These are phyloP conservation scores for Tragelaphus buxtoni DNA, from an alignment of 2,113 vertebrate species.

Conservation along the genomic window DNA sequence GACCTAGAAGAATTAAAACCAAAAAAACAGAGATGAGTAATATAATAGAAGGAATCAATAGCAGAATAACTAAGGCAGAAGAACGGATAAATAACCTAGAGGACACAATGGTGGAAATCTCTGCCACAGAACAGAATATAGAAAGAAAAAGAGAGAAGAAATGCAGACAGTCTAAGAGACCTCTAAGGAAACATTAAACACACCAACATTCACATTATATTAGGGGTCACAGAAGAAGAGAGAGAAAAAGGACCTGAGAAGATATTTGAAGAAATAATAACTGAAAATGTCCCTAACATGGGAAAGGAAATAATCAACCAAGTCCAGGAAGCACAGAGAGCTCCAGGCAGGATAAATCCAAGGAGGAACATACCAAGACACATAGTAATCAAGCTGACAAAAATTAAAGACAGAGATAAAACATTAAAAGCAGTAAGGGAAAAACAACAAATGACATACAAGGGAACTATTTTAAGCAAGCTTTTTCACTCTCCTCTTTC, in stretches of 20 bases:
- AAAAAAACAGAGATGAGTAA: background rate
- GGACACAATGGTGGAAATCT: background rate
- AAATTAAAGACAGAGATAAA: background rate
- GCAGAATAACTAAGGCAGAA: background rate
- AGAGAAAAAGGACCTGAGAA: background rate
- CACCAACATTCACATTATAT: background rate
- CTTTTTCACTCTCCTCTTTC: background rate
- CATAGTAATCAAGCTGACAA: background rate
- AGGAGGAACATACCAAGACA: background rate
- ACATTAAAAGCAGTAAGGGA: background rate
- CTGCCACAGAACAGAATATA: background rate
- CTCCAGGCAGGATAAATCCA: background rate
- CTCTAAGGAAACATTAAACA: background rate
- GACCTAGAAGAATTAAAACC: background rate
- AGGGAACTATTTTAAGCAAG: background rate
- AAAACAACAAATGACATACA: background rate
- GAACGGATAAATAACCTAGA: background rate
- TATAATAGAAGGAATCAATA: background rate
- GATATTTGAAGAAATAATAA: background rate
- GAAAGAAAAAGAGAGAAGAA: background rate
- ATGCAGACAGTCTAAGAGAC: background rate
- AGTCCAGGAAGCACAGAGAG: background rate
- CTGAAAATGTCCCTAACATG: background rate
- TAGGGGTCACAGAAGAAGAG: background rate
- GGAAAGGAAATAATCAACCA: background rate